Base-by-base conservation (phyloP, 2,797 vertebrate genomes). In the Poecilia velifera region DNA sequence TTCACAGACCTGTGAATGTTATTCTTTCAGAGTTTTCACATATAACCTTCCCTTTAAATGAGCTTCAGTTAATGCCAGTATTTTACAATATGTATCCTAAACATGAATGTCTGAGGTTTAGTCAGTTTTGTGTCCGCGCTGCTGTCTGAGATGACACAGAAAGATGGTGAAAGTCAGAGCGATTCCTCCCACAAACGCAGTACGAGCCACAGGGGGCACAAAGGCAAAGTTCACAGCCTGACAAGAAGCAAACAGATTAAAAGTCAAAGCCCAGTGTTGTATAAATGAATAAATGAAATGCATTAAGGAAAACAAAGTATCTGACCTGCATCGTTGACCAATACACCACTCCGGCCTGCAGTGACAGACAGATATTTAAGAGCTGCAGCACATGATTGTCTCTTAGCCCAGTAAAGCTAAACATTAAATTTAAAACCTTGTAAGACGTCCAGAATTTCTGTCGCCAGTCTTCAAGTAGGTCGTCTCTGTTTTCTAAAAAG, bases 321-420 rank as follows among this genome's bases (percentile, higher is more conserved):
- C 73, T 86, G 78, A 96, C 96, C 94, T 96, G 96, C 96, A 96
- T 94, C 81, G 92, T 93, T 72, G 96, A 96, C 95, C 95, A 97
- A 80, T 92, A 97, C 2, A 96, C 88, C 36, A 96, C 90, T 76
- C 96, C 96, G 75, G 95, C 87, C 96, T 96, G 76, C 8, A 83
- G 53, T 36, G n/a, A 51, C 0, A 80, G 20, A 79, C 16, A 53
- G 7, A 81, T 20, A 4, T 45, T 62, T 62, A 39, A 59, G n/a
- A 59, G 28, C 39, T 64, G 18, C 13, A 39, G 51, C 46, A 4
- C 14, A n/a, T n/a, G 2, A 12, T 36, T 64, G 18, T 34, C 31
- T 64, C 3, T 34, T 8, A 41, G 49, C 14, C 10, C 47, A 51
- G 46, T 22, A 16, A 55, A 53, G 3, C 12, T 22, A 74, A 73